Conservation (phyloP, 1,140 invertebrate species). For the Drosophila nannoptera region DNA sequence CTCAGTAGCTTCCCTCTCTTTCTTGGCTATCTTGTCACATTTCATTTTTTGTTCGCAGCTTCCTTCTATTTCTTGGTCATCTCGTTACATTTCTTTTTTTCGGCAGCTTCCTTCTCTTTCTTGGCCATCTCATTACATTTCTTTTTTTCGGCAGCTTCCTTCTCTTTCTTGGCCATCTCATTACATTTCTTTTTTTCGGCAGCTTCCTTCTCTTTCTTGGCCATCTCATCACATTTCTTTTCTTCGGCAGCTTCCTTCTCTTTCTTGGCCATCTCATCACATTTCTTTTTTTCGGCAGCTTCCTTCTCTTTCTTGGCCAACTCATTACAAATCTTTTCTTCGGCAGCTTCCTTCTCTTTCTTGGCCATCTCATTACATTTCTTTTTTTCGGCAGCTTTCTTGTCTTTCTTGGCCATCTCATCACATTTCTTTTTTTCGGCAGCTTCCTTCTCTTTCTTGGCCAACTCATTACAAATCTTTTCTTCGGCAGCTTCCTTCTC, state of each 20-base stretch:
- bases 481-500: neutral
- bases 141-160: neutral
- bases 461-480: too few species aligned
- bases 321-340: neutral
- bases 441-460: neutral
- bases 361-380: neutral
- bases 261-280: neutral
- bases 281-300: neutral
- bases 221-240: neutral
- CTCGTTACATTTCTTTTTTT: neutral
- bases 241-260: neutral
- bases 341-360: neutral
- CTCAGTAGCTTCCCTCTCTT: neutral
- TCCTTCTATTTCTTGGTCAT: neutral
- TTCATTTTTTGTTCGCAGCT: neutral
- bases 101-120: neutral
- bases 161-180: neutral
- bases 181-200: neutral
- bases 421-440: neutral
- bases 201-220: neutral
- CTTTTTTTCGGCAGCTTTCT: neutral
- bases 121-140: neutral
- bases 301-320: neutral
- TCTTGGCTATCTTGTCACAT: neutral
- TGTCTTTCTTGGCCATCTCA: neutral